Base-by-base conservation (phyloP, 2,888 invertebrate species). In the Latrodectus elegans region DNA sequence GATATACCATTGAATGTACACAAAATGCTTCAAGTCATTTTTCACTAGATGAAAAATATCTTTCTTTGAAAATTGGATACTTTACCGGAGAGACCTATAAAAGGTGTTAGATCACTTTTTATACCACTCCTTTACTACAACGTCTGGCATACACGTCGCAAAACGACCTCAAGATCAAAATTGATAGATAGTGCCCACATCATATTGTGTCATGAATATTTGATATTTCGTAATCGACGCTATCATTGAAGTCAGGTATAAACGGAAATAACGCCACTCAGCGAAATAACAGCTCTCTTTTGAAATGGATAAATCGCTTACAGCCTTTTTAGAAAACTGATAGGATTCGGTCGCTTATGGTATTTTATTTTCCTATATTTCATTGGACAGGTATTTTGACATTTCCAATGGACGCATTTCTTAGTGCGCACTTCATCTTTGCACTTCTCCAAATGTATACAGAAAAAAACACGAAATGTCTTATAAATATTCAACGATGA, bases 151-250 rank as follows among this genome's bases (percentile, higher is more conserved):
- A 82, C 55, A 68, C 49, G 51, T 82, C 67, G 67, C 17, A 17
- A 82, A 82, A 82, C 49, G 82, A 82, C 67, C 68, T 51, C 17
- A 11, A 70, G 74, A 70, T 75, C 82, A 70, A 75, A 82, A 75
- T 75, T 82, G 82, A 82, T 75, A 75, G 74, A 75, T 82, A 55
- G 75, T 60, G 51, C 70, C 74, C 60, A 70, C 82, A 82, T 51
- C 53, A 60, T 82, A 75, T 68, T 75, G 82, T 75, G 60, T 68
- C 82, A 82, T 82, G 75, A 82, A 82, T 82, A 75, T 82, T 82
- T 82, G 82, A 82, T 82, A 75, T 70, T 74, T 82, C 60, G 75
- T 82, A 82, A 75, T 75, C 68, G 75, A 70, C 55, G 60, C 70
- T 68, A 82, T 75, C 82, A 60, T 60, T 82, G 82, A 55, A 82